A percentile compares a stretch with the other conserved stretches of the same genome.
These are phyloP conservation scores for Tetranychus piercei DNA, from an alignment of 2,888 invertebrate species.

Conservation along the genomic window DNA sequence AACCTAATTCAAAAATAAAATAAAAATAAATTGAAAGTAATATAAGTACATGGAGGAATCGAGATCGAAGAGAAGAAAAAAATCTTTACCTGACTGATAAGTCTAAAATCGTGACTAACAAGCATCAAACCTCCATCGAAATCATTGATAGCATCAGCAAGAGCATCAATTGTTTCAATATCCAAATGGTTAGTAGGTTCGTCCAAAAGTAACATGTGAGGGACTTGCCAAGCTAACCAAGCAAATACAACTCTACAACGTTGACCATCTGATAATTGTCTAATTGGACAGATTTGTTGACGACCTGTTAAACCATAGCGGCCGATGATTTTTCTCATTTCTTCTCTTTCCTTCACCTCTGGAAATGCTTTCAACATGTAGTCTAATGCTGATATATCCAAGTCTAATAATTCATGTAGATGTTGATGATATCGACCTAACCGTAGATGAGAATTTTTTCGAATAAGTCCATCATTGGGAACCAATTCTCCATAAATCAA, in stretches of 20 bases:
- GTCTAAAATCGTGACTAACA: constrained; percentile 97
- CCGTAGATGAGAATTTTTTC: constrained; percentile 90
- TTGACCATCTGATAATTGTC: constrained; percentile 90
- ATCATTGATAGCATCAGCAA: constrained; percentile 90
- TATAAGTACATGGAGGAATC: neutral
- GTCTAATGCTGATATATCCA: constrained; percentile 83
- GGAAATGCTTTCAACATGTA: constrained; percentile 97
- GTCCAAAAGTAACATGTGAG: constrained; percentile 58
- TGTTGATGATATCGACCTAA: constrained; percentile 96
- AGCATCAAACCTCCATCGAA: constrained; percentile 97
- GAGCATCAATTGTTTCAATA: constrained; percentile 93
- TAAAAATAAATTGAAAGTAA: constrained; percentile 2
- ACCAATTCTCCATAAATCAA: constrained; percentile 83
- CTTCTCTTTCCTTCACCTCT: constrained; percentile 88
- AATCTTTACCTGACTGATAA: constrained; percentile 72
- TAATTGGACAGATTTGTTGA: constrained; percentile 85
- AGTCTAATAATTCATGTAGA: constrained; percentile 80
- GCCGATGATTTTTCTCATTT: constrained; percentile 97
- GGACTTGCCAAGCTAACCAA: constrained; percentile 91
- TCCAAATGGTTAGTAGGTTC: constrained; percentile 87
- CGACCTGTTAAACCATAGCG: constrained; percentile 90
- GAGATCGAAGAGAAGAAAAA: neutral
- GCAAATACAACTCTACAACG: constrained; percentile 96
- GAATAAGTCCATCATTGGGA: constrained; percentile 86
- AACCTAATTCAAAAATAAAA: constrained; percentile 44